phyloP scores from a whole-genome alignment of 1,140 invertebrate species.

The Globodera rostochiensis region DNA sequence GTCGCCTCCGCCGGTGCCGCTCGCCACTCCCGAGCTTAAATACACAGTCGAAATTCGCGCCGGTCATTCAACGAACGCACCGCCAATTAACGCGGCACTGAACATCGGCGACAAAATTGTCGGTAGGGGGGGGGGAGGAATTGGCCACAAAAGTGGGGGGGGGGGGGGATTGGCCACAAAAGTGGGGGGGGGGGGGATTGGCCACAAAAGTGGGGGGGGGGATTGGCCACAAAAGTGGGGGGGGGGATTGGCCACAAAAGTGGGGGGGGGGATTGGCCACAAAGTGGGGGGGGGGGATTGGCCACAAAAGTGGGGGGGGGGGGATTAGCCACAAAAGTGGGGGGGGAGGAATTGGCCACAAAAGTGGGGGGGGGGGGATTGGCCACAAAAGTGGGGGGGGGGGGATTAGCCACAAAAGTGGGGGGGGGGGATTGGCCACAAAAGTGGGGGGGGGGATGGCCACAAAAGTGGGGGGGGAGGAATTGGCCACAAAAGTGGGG shows the following conservation, averaged over 20 bases:
- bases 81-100: conserved; percentile 45
- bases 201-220: neutral
- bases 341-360: no score
- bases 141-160: conserved; percentile 1
- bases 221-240: neutral
- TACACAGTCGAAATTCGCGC: conserved; percentile 59
- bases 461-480: no score
- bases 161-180: conserved; percentile 43
- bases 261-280: no score
- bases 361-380: neutral
- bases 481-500: no score
- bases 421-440: no score
- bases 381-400: neutral
- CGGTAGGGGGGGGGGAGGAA: conserved; percentile 8
- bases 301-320: no score
- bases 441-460: no score
- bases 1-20: conserved; percentile 11
- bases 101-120: conserved; percentile 64
- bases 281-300: no score
- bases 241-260: no score
- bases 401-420: no score
- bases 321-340: no score
- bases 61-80: conserved; percentile 49
- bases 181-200: conserved; percentile 22
- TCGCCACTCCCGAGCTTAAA: conserved; percentile 44